Base-by-base conservation (phyloP, 2,113 vertebrate species). In the Motacilla alba region DNA sequence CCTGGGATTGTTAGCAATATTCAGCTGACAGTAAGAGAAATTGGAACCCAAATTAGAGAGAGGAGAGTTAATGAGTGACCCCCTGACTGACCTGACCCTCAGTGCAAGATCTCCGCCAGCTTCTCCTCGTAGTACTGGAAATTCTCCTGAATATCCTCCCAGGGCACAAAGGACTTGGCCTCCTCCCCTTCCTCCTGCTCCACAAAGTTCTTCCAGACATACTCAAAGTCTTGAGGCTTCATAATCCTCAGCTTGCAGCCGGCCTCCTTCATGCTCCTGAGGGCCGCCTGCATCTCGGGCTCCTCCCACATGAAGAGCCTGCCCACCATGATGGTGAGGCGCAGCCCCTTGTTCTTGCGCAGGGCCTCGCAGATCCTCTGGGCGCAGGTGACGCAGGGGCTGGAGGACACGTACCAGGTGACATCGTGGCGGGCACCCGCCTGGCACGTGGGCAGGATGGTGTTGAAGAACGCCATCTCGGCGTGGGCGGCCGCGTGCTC, bases 131-230 rank as follows among this genome's bases (percentile, higher is more conserved):
- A 99, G 93, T 98, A 99, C 30, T 98, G 97, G 43, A 99, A 99
- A 97, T 99, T 99, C 64, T 99, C 99, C 96, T 99, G 99, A 95
- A 99, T 99, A 98, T 99, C 99, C 92, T 99, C 99, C 99, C 99
- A 99, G 15, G 98, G 98, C 83, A 98, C 97, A 33, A 99, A 99
- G 35, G 95, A 90, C 95, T 99, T 96, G 58, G 95, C 90, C 84
- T 98, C 97, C 83, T 98, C 96, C 6, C 97, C 98, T 7, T 99
- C 98, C 47, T 99, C 99, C 17, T 98, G 98, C 90, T 99, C 99
- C 91, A 99, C 99, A 93, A 99, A 99, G 47, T 99, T 99, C 97
- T 99, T 98, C 99, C 99, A 99, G 49, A 98, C 97, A 83, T 99
- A 99, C 83, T 98, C 98, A 98, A 99, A 99, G 97, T 99, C 99